A percentile compares a stretch with the other conserved stretches of the same genome.
These are phyloP conservation scores for Gasterosteus aculeatus DNA, from an alignment of 2,113 vertebrate species.

Conservation along the genomic window DNA sequence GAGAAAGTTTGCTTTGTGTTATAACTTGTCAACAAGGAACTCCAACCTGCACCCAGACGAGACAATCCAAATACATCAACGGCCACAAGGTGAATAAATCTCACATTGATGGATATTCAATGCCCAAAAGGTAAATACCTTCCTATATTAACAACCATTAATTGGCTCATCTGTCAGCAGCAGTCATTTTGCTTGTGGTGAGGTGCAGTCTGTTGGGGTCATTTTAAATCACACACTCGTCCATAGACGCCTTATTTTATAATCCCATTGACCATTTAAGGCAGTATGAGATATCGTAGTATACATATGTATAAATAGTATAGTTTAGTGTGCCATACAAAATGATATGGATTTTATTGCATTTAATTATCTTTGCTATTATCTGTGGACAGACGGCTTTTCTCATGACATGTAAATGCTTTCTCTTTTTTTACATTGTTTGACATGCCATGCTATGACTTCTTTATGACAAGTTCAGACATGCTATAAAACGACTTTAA, in stretches of 20 bases:
- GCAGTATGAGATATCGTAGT: neutral
- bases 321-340: too few relatives aligned
- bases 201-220: slow-evolving; percentile 2
- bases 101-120: slow-evolving; percentile 47
- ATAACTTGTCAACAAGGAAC: neutral
- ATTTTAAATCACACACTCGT: neutral
- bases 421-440: too few relatives aligned
- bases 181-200: neutral
- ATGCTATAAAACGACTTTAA: too few relatives aligned
- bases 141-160: slow-evolving; percentile 8
- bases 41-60: neutral
- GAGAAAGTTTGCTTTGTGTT: slow-evolving; percentile 27
- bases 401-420: too few relatives aligned
- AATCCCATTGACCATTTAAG: slow-evolving; percentile 6
- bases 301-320: too few relatives aligned
- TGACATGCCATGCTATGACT: too few relatives aligned
- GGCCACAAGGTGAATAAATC: slow-evolving; percentile 33
- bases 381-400: too few relatives aligned
- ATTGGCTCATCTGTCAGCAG: slow-evolving; percentile 18
- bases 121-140: slow-evolving; percentile 2
- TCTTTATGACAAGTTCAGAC: too few relatives aligned
- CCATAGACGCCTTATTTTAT: slow-evolving; percentile 1
- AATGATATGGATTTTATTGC: too few relatives aligned
- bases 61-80: slow-evolving; percentile 16
- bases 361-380: too few relatives aligned